Base-by-base conservation (phyloP, 1,140 invertebrate genomes). In the Antheraea pernyi region DNA sequence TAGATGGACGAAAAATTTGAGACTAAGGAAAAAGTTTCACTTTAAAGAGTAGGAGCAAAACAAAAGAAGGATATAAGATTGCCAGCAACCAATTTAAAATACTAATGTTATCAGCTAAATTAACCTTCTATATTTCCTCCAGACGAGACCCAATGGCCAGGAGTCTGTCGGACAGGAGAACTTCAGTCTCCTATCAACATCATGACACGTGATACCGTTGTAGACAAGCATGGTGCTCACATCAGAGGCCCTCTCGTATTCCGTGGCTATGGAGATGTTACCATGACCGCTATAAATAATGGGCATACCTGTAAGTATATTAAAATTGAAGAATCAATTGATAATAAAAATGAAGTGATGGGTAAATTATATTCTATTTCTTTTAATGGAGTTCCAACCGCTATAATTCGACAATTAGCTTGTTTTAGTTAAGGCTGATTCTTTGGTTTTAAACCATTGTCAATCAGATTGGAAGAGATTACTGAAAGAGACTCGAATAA, bases 171-270 rank as follows among this genome's bases (percentile, higher is more conserved):
- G 3, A 76, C 58, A 4, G 88, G 88, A 7, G 48, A 42, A 16
- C 75, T 78, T 37, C 89, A 91, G 72, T 91, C 89, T 0, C 89
- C 89, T 7, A 90, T 91, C 70, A 86, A 90, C 78, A 89, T 91
- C 18, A 82, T 84, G 79, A 79, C 78, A 5, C 53, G 76, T 0
- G 77, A 79, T 8, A 79, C 86, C 0, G 59, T 86, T 13, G 7
- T 79, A 1, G 89, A 91, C 75, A 76, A 70, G 16, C 61, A 75
- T 60, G 76, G 74, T 0, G 69, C 76, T 0, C 85, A 88, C 64
- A 84, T 91, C 48, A 66, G 74, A 16, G 87, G 86, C 0, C 87
- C 85, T 0, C 71, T 91, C 16, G 72, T 75, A 22, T 85, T 85
- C 74, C 66, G 81, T 19, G 87, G 86, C 0, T 91, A 89, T 71